Percentiles rank a stretch among this genome's conserved stretches.
Conservation (phyloP, 2,888 invertebrate genomes). For the Seladonia tumulorum region DNA sequence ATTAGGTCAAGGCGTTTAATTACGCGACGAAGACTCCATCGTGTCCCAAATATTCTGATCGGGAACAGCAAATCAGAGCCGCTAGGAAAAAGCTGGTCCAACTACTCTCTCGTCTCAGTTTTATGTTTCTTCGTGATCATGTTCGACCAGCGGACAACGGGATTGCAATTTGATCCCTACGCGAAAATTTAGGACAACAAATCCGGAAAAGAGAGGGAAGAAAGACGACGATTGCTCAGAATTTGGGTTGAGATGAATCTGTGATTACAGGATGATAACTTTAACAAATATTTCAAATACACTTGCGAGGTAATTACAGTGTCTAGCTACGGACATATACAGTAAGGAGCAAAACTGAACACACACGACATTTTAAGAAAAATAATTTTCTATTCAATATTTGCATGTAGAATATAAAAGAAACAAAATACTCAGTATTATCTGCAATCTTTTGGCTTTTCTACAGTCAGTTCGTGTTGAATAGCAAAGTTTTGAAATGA, state of each 20-base stretch:
- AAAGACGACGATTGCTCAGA: neutral
- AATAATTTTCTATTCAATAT: no score
- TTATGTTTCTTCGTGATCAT: neutral
- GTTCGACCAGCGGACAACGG: neutral
- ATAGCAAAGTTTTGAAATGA: no score
- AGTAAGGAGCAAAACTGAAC: no score
- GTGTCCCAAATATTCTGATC: constrained; percentile 41
- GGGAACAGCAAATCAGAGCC: constrained; percentile 4
- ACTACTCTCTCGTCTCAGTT: neutral
- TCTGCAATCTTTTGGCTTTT: no score
- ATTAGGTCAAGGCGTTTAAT: constrained; percentile 59
- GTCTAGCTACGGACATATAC: no score
- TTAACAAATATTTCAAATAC: no score
- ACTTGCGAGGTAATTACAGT: no score
- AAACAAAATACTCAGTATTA: no score
- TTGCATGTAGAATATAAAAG: no score
- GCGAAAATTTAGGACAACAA: neutral
- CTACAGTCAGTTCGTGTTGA: no score
- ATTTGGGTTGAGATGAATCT: neutral
- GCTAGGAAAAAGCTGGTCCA: neutral
- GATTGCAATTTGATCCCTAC: neutral
- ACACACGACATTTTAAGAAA: no score
- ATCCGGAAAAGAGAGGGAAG: neutral
- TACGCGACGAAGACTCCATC: constrained; percentile 34
- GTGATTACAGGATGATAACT: no score